Conservation (phyloP, 2,113 vertebrate genomes). For the Galemys pyrenaicus region DNA sequence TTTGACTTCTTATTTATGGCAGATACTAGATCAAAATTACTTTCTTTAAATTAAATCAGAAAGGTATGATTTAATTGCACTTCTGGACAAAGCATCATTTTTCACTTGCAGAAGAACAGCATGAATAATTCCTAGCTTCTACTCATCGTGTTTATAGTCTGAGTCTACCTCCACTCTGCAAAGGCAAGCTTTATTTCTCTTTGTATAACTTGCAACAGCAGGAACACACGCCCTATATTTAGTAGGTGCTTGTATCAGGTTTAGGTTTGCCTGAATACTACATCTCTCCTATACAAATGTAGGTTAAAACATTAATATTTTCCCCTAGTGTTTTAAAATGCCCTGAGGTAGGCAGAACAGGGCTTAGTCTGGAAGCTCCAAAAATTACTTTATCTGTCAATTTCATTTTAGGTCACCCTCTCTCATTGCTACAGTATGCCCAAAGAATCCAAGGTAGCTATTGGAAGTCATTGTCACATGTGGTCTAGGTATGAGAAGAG, state of each 20-base stretch:
- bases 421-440: not conserved
- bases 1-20: not conserved
- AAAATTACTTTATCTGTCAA: not conserved
- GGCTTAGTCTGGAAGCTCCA: not conserved
- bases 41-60: constrained; percentile 36
- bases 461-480: not conserved
- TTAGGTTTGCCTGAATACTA: not conserved
- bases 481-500: not conserved
- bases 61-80: not conserved
- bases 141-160: not conserved
- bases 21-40: not conserved
- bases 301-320: not conserved
- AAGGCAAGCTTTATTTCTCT: not conserved
- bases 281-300: not conserved
- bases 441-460: not conserved
- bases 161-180: not conserved
- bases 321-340: not conserved
- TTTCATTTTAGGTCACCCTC: not conserved
- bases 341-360: not conserved
- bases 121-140: not conserved
- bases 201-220: not conserved
- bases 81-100: not conserved
- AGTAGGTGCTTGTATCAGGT: not conserved
- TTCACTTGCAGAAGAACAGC: not conserved
- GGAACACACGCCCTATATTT: not conserved